These are phyloP conservation scores for Dicycla oo DNA, from an alignment of 2,888 invertebrate species.

Conservation along the genomic window DNA sequence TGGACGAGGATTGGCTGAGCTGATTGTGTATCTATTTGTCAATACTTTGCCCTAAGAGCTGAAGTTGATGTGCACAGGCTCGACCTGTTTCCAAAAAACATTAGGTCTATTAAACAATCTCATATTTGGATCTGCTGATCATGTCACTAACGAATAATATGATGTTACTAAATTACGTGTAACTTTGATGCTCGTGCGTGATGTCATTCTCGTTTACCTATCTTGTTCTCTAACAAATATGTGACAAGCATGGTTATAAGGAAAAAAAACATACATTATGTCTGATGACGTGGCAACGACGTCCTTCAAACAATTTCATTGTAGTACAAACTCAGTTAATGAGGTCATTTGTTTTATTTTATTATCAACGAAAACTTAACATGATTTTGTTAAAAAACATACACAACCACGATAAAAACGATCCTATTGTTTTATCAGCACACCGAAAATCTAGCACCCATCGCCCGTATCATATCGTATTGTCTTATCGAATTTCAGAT, in stretches of 20 bases:
- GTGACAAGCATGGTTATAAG: neutral
- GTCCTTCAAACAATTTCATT: neutral
- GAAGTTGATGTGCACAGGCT: neutral
- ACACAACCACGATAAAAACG: neutral
- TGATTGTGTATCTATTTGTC: too few species aligned
- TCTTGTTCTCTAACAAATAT: neutral
- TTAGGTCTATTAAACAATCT: neutral
- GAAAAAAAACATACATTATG: neutral
- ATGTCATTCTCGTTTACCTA: slow-evolving; percentile 20
- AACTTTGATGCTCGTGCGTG: slow-evolving; percentile 5
- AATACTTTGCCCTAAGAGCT: neutral
- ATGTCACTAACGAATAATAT: neutral
- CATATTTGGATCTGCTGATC: neutral
- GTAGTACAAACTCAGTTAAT: slow-evolving; percentile 7
- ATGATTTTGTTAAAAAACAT: neutral
- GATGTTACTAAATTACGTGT: neutral
- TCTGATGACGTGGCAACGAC: neutral
- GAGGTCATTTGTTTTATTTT: neutral
- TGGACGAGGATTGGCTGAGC: neutral
- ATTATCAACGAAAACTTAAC: neutral
- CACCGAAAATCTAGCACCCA: neutral
- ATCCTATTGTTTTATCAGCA: slow-evolving; percentile 6
- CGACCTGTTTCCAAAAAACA: neutral
- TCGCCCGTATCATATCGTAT: slow-evolving; percentile 31
- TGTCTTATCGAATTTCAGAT: slow-evolving; percentile 89